phyloP scores from a whole-genome alignment of 1,140 invertebrate genomes.

The Argopecten irradians region DNA sequence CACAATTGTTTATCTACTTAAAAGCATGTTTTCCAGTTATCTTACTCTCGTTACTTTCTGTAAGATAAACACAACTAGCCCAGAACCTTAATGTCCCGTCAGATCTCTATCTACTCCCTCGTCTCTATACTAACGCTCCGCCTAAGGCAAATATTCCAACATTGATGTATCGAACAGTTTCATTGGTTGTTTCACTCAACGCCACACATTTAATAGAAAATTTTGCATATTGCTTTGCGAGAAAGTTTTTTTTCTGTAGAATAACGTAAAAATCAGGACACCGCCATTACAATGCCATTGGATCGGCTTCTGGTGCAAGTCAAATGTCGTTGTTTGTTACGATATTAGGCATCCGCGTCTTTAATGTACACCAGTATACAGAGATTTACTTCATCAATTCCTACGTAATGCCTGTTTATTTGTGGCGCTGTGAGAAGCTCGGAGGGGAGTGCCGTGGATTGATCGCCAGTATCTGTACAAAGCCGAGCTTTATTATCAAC shows the following conservation, averaged over 20 bases:
- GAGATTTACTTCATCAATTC: not conserved
- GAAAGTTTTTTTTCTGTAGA: not conserved
- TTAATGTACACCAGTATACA: not conserved
- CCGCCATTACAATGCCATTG: not conserved
- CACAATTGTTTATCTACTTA: conserved; percentile 18
- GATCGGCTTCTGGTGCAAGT: not conserved
- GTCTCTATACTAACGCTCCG: not conserved
- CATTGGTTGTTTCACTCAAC: not conserved
- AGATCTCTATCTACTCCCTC: not conserved
- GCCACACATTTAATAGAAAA: not conserved
- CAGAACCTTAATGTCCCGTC: not conserved
- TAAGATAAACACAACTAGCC: not conserved
- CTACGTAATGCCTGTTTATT: not conserved
- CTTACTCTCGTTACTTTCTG: not conserved
- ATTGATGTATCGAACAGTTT: not conserved
- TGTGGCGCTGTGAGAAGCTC: not conserved
- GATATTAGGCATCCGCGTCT: not conserved
- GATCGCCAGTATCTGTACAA: not conserved
- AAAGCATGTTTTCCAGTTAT: conserved; percentile 10
- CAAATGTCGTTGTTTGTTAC: not conserved
- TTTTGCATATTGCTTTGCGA: not conserved
- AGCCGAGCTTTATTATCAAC: not conserved
- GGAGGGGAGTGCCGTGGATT: not conserved
- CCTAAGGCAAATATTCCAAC: not conserved
- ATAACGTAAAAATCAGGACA: not conserved